Evolutionary conservation across 2,113 vertebrate genomes (phyloP).

Genomic region (Pelecanoides urinatrix): DNA sequence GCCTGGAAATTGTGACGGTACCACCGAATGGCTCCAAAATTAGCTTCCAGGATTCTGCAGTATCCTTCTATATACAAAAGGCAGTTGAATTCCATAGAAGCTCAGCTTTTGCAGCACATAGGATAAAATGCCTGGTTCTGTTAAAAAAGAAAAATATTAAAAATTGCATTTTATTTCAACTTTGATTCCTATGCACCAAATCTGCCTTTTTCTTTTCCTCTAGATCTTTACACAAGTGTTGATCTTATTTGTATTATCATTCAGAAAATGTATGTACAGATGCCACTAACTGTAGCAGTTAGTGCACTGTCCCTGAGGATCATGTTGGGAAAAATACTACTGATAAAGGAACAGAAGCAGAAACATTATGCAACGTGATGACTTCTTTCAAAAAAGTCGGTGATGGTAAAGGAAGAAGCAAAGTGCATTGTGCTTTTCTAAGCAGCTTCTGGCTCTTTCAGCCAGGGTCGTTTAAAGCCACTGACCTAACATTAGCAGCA

Average conservation of each 20-base stretch:
- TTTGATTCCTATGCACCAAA: background rate
- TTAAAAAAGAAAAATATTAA: background rate
- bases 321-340: background rate
- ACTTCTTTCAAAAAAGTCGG: background rate
- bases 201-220: background rate
- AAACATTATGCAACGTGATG: background rate
- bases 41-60: background rate
- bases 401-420: background rate
- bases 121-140: background rate
- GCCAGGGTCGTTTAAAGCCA: background rate
- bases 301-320: background rate
- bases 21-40: background rate
- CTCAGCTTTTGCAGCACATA: background rate
- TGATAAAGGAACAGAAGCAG: background rate
- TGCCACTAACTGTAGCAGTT: background rate
- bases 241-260: background rate
- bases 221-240: background rate
- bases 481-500: background rate
- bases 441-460: background rate
- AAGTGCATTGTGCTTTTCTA: background rate
- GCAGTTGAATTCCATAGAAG: background rate
- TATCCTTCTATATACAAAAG: background rate
- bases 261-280: background rate
- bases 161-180: background rate
- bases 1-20: background rate